Evolutionary conservation across 1,140 invertebrate genomes (phyloP), one percentile per base, ranked within the genome.

Genomic region (Nomia melanderi): DNA sequence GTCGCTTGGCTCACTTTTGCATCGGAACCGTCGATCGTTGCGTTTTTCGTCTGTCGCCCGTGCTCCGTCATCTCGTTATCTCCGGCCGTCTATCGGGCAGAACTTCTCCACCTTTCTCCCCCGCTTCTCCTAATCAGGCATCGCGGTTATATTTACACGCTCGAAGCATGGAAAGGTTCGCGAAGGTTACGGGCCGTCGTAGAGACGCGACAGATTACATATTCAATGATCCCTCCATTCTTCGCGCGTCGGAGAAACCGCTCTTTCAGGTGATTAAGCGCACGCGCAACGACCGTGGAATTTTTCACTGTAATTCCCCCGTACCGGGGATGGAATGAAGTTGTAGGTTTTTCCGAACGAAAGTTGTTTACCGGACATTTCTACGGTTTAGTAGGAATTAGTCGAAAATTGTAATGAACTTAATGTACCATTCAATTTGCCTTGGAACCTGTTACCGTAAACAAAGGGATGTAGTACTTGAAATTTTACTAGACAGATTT

Each of bases 201-300:
- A 57, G 54, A 57, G 54, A 57, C 54, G 54, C 54, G 31, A 57
- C 27, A 57, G 54, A 57, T 57, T 57, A 57, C 54, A 57, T 57
- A 57, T 57, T 57, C 54, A 57, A 29, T 57, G 54, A 29, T 31
- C 54, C 27, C 54, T 31, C 54, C 31, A n/a, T 29, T 29, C 27
- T 27, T 27, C 54, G 27, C 11, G 27, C 12, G 17, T 57, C 54
- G 9, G 5, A 27, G 4, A 12, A 29, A 57, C 25, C 31, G 54
- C 20, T 57, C 12, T 11, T 12, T 57, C 54, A 57, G 54, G 54
- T 57, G 54, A 57, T 57, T 31, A 57, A 57, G 27, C 20, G 47
- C n/a, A 23, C 47, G 47, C 47, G 20, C n/a, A n/a, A n/a, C 47
- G 47, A 6, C 47, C 47, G 47, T 7, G 47, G 14, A 31, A 31